Evolutionary conservation across 2,797 vertebrate genomes (phyloP), one percentile per base, ranked within the genome.

Genomic region (Fratercula arctica): DNA sequence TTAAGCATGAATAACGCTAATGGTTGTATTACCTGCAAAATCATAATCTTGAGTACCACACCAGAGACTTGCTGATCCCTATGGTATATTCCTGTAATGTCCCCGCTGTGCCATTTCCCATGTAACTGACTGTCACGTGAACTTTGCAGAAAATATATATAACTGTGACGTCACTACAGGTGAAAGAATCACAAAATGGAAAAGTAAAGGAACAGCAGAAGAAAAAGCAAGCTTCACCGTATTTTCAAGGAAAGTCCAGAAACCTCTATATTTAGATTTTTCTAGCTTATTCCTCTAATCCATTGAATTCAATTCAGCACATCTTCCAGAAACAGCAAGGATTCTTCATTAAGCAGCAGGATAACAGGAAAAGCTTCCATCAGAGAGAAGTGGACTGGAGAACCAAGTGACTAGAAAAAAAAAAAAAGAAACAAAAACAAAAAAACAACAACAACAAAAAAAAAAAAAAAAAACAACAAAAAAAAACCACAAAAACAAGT

Each of bases 211-310:
- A 92, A 77, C 5, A 57, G n/a, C 16, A 91, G 59, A 80, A 87
- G 23, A 73, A 85, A 80, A 85, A 73, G 26, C 5, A 66, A 16
- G 25, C 25, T 85, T 80, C 13, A 5, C 11, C 46, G 26, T 33
- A 46, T 51, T 64, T 78, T 72, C 85, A 95, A 95, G 46, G 24
- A 68, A 70, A 85, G 45, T 70, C 37, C 46, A 79, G 59, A 91
- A 91, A 84, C 25, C 10, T 63, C 21, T 43, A 7, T 69, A 90
- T 88, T 92, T 91, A 90, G 9, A 12, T 43, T 93, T 86, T 57
- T 87, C 87, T 79, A 73, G 17, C 57, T 85, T 88, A 90, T 72
- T 87, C 61, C 57, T 93, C 51, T 66, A 95, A 81, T 59, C 57
- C 39, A 2, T 57, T 91, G 60, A 78, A 86, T 81, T 86, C 23